Evolutionary conservation across 1,140 invertebrate species (phyloP).

Genomic region (Halictus rubicundus): DNA sequence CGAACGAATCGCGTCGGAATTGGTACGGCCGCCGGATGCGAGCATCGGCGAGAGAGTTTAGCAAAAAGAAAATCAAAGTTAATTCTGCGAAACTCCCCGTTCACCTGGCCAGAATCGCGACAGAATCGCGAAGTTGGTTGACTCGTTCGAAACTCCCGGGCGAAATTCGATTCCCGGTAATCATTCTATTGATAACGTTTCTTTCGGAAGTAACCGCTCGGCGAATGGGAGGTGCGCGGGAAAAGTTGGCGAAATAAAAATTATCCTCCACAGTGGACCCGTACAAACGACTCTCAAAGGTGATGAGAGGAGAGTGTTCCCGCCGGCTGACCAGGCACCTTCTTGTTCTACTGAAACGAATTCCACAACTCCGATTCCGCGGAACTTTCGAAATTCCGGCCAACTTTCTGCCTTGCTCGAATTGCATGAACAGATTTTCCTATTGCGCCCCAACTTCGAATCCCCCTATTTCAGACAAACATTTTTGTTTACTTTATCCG

Average conservation of each 20-base stretch:
- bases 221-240: not conserved
- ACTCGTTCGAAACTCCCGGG: conserved; percentile 19
- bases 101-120: not conserved
- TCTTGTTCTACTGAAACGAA: conserved; percentile 28
- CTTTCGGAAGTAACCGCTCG: conserved; percentile 8
- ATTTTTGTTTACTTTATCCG: conserved; percentile 35
- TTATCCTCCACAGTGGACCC: conserved; percentile 30
- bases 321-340: not conserved
- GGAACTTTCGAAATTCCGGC: conserved; percentile 34
- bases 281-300: not conserved
- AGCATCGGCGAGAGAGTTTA: too few relatives aligned
- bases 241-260: conserved; percentile 55
- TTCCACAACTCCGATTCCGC: conserved; percentile 25
- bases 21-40: too few relatives aligned
- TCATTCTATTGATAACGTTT: conserved; percentile 30
- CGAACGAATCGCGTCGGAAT: too few relatives aligned
- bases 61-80: not conserved
- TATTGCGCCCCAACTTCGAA: not conserved
- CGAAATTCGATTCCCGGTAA: conserved; percentile 33
- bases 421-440: conserved; percentile 37
- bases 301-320: conserved; percentile 22
- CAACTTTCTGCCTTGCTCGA: not conserved
- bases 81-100: conserved; percentile 4
- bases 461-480: not conserved
- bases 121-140: conserved; percentile 30